Percentiles rank a stretch among this genome's conserved stretches.
Conservation (phyloP, 2,888 invertebrate genomes). For the Octonoba sinensis region DNA sequence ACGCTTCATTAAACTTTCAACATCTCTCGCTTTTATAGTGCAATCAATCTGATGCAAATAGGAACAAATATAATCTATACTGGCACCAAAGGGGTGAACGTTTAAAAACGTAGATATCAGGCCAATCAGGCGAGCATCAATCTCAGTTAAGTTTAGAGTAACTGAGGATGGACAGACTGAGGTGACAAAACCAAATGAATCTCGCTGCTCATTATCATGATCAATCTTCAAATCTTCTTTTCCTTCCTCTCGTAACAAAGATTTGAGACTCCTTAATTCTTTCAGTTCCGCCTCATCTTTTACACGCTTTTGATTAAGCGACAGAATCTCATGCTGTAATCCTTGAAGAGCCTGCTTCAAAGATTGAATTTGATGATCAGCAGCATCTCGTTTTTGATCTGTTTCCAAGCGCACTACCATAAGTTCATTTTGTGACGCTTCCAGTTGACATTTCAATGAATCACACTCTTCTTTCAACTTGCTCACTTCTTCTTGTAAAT, state of each 20-base stretch:
- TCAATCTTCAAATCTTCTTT: neutral
- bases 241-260: neutral
- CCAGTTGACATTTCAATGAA: constrained; percentile 87
- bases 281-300: constrained; percentile 35
- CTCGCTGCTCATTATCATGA: neutral
- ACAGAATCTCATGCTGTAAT: constrained; percentile 70
- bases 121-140: constrained; percentile 69
- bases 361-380: constrained; percentile 86
- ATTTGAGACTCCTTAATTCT: constrained; percentile 8
- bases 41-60: constrained; percentile 87
- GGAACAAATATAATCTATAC: constrained; percentile 89
- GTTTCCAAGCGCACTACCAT: constrained; percentile 87
- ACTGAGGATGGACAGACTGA: neutral
- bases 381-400: constrained; percentile 82
- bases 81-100: constrained; percentile 93
- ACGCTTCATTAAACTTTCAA: constrained; percentile 82
- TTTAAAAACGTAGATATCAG: constrained; percentile 90
- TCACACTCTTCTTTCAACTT: constrained; percentile 83
- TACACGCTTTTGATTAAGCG: constrained; percentile 30
- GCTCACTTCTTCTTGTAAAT: neutral
- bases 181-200: too few relatives aligned
- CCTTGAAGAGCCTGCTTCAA: constrained; percentile 76
- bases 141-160: neutral
- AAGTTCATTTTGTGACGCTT: constrained; percentile 94
- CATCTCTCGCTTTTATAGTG: constrained; percentile 79